Conservation (phyloP, 2,797 vertebrate genomes). For the Euthynnus affinis region DNA sequence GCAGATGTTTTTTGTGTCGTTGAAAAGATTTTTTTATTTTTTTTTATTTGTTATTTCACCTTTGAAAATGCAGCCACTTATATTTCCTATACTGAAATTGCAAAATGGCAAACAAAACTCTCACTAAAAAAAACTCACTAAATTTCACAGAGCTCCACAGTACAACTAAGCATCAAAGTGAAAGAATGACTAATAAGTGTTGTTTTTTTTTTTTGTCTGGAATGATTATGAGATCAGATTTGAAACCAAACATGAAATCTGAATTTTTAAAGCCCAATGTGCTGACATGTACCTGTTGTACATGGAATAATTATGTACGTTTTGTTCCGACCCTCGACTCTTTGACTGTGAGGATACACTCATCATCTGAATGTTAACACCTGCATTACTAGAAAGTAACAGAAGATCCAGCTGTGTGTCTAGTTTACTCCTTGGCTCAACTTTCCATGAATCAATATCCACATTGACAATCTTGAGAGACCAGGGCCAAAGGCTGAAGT, state of each 20-base stretch:
- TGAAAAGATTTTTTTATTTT: not conserved
- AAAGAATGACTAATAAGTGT: not conserved
- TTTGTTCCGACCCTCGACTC: not conserved
- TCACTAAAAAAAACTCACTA: not conserved
- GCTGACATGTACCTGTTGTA: too few relatives aligned
- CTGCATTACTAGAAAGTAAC: not conserved
- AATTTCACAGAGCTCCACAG: not conserved
- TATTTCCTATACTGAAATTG: not conserved
- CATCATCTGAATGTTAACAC: not conserved
- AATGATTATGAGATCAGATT: not conserved
- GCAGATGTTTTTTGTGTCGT: not conserved
- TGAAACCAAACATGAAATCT: not conserved
- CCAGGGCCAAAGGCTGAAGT: constrained; percentile 14
- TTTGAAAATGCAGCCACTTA: not conserved
- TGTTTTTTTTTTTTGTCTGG: not conserved
- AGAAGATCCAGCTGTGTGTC: not conserved
- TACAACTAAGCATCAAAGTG: not conserved
- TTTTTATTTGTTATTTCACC: not conserved
- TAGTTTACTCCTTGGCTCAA: not conserved
- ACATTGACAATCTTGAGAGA: not conserved
- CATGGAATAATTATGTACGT: not conserved
- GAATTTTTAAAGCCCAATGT: not conserved
- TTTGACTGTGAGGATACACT: not conserved
- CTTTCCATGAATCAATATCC: not conserved
- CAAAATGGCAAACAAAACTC: not conserved